Percentiles rank a stretch among this genome's conserved stretches.
Conservation (phyloP, 1,140 invertebrate species). For the Calephelis virginiensis region DNA sequence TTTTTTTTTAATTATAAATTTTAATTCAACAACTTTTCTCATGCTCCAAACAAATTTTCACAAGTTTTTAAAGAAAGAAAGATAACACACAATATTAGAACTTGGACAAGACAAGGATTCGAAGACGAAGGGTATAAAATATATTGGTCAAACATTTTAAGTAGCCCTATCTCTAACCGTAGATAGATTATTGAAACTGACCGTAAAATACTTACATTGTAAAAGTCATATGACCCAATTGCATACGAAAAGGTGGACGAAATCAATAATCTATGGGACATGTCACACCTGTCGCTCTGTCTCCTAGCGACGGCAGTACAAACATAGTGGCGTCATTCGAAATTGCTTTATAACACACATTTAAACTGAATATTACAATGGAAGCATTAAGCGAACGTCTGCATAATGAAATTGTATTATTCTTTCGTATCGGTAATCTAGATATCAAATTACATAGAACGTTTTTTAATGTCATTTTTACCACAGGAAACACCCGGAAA, state of each 20-base stretch:
- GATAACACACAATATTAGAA: no score
- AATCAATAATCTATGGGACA: slow-evolving; percentile 59
- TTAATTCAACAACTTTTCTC: no score
- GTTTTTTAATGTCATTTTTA: background rate
- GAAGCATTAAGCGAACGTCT: background rate
- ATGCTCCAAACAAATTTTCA: no score
- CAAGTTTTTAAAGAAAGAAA: no score
- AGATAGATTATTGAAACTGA: no score
- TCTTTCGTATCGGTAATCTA: background rate
- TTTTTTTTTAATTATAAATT: no score
- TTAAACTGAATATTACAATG: slow-evolving; percentile 2
- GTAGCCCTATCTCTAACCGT: no score
- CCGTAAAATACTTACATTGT: no score
- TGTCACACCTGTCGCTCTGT: slow-evolving; percentile 48
- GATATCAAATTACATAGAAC: background rate
- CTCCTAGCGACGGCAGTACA: slow-evolving; percentile 55
- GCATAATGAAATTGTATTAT: background rate
- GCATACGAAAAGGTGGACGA: slow-evolving; percentile 33
- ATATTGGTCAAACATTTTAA: no score
- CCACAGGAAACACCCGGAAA: no score
- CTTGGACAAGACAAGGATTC: no score
- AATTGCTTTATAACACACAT: slow-evolving; percentile 34
- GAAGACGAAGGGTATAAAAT: no score
- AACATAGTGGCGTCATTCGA: slow-evolving; percentile 42
- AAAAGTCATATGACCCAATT: slow-evolving; percentile 7